phyloP scores from a whole-genome alignment of 2,888 invertebrate genomes.

The Eurois occulta region DNA sequence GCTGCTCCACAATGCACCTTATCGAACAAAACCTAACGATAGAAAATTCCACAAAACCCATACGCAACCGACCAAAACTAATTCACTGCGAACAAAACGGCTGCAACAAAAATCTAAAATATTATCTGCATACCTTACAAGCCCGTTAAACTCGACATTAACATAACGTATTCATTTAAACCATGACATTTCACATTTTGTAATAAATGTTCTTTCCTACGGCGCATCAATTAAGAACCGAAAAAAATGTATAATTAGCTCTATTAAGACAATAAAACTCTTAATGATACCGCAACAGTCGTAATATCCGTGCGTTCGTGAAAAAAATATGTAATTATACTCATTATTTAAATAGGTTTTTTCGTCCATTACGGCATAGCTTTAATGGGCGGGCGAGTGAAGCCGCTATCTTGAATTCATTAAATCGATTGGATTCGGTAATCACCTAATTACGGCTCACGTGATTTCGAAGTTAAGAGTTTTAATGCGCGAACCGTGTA shows the following conservation, averaged over 20 bases:
- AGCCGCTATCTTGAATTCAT: slow-evolving; percentile 88
- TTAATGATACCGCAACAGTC: slow-evolving; percentile 90
- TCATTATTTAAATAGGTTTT: slow-evolving; percentile 90
- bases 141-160: slow-evolving; percentile 87
- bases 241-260: slow-evolving; percentile 90
- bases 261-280: slow-evolving; percentile 91
- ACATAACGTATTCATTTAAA: slow-evolving; percentile 89
- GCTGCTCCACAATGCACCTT: slow-evolving; percentile 35
- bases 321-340: slow-evolving; percentile 90
- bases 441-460: slow-evolving; percentile 89
- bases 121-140: slow-evolving; percentile 85
- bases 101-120: slow-evolving; percentile 80
- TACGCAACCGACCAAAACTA: slow-evolving; percentile 86
- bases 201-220: slow-evolving; percentile 89
- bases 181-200: slow-evolving; percentile 90
- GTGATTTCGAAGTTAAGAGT: slow-evolving; percentile 86
- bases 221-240: slow-evolving; percentile 89
- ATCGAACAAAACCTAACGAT: slow-evolving; percentile 76
- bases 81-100: slow-evolving; percentile 88
- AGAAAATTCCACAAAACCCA: slow-evolving; percentile 83
- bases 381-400: slow-evolving; percentile 86
- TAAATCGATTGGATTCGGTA: slow-evolving; percentile 90
- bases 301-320: slow-evolving; percentile 89
- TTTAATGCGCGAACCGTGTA: slow-evolving; percentile 90
- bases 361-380: slow-evolving; percentile 86